Evolutionary conservation across 2,888 invertebrate genomes (phyloP).

Genomic region (Hemaris fuciformis): DNA sequence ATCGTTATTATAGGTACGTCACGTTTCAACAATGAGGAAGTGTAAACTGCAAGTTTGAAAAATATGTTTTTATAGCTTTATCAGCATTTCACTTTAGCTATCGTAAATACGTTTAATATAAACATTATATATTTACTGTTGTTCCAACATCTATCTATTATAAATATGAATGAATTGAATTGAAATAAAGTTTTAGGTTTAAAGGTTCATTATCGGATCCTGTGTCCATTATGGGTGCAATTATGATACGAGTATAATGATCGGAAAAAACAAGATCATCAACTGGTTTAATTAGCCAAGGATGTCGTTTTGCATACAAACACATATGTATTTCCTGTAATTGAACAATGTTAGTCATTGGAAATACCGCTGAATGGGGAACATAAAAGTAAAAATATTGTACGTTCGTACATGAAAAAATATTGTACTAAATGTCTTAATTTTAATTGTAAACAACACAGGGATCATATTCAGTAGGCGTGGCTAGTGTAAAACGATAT

Average conservation of each 20-base stretch:
- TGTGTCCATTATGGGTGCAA: neutral
- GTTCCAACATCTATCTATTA: too few species aligned
- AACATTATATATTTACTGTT: too few species aligned
- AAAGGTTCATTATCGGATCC: too few species aligned
- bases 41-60: neutral
- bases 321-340: neutral
- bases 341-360: neutral
- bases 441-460: neutral
- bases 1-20: neutral
- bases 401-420: neutral
- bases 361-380: neutral
- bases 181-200: too few species aligned
- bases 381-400: neutral
- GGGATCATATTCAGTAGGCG: neutral
- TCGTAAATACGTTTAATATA: too few species aligned
- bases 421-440: neutral
- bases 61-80: neutral
- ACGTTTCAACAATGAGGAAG: conserved; percentile 4
- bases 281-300: neutral
- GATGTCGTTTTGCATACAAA: neutral
- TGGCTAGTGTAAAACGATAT: neutral
- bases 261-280: neutral
- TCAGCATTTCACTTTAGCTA: neutral
- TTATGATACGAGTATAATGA: neutral
- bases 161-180: too few species aligned